Evolutionary conservation across 2,113 vertebrate genomes (phyloP).

Genomic region (Corythoichthys intestinalis): DNA sequence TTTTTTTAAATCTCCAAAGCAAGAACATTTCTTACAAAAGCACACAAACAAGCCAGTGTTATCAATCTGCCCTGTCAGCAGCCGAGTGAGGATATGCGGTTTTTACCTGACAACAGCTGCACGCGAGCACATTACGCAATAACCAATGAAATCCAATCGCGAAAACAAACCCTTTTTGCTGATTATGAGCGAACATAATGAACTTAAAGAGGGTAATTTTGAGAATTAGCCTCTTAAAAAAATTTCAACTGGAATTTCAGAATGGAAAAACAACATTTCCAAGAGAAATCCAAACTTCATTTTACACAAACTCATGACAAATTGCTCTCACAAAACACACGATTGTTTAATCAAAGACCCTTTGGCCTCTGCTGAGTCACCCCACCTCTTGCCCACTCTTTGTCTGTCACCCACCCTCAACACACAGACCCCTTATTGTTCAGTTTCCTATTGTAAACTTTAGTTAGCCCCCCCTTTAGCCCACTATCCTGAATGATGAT

Average conservation of each 20-base stretch:
- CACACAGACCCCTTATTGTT: conserved; percentile 62
- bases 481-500: conserved; percentile 7
- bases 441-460: conserved; percentile 42
- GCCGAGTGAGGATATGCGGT: conserved; percentile 37
- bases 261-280: too few species aligned
- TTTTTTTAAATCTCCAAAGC: too few species aligned
- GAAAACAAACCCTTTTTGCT: too few species aligned
- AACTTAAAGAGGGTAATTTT: too few species aligned
- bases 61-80: conserved; percentile 32
- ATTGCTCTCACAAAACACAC: conserved; percentile 16
- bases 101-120: conserved; percentile 37
- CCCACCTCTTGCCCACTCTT: conserved; percentile 33
- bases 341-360: conserved; percentile 42
- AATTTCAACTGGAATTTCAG: too few species aligned
- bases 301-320: conserved; percentile 8
- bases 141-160: conserved; percentile 14
- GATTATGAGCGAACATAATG: too few species aligned
- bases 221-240: too few species aligned
- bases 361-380: conserved; percentile 42
- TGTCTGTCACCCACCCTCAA: conserved; percentile 12
- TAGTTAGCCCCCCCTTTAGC: background rate
- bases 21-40: conserved; percentile 29
- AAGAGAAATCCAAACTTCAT: background rate
- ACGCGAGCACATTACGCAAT: conserved; percentile 37
- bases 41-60: conserved; percentile 9